A percentile compares a stretch with the other conserved stretches of the same genome.
phyloP scores from a whole-genome alignment of 1,140 invertebrate genomes.

The Drosophila repletoides region DNA sequence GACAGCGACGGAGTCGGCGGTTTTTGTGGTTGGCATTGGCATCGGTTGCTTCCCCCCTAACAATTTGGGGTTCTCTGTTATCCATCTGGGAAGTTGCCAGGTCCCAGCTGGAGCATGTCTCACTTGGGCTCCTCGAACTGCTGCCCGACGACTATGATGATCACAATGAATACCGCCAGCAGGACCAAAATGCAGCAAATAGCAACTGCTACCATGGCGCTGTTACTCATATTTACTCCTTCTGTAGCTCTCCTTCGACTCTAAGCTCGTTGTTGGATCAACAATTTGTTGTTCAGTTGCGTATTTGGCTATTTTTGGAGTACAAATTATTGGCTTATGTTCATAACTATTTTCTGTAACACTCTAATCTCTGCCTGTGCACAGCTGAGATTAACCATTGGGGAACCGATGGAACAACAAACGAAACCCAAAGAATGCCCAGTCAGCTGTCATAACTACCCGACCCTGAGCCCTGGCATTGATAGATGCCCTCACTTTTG shows the following conservation, averaged over 20 bases:
- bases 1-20: too few species aligned
- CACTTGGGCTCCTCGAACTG: conserved; percentile 85
- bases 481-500: conserved; percentile 42
- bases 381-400: conserved; percentile 62
- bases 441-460: conserved; percentile 60
- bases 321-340: conserved; percentile 50
- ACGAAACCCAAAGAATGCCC: conserved; percentile 24
- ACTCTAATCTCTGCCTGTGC: conserved; percentile 43
- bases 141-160: conserved; percentile 90
- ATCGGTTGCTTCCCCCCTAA: conserved; percentile 56
- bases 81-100: conserved; percentile 82
- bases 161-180: conserved; percentile 89
- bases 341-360: background rate
- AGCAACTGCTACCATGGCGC: conserved; percentile 88
- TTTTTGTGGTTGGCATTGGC: conserved; percentile 6
- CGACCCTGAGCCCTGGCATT: conserved; percentile 33
- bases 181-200: conserved; percentile 90
- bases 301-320: conserved; percentile 25
- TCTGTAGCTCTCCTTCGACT: conserved; percentile 1
- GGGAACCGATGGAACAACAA: background rate
- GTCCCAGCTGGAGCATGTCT: conserved; percentile 83
- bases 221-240: conserved; percentile 74
- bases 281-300: conserved; percentile 2
- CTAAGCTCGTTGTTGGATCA: background rate
- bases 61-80: conserved; percentile 79